Evolutionary conservation across 2,113 vertebrate species (phyloP).

Genomic region (Hystrix cristata): DNA sequence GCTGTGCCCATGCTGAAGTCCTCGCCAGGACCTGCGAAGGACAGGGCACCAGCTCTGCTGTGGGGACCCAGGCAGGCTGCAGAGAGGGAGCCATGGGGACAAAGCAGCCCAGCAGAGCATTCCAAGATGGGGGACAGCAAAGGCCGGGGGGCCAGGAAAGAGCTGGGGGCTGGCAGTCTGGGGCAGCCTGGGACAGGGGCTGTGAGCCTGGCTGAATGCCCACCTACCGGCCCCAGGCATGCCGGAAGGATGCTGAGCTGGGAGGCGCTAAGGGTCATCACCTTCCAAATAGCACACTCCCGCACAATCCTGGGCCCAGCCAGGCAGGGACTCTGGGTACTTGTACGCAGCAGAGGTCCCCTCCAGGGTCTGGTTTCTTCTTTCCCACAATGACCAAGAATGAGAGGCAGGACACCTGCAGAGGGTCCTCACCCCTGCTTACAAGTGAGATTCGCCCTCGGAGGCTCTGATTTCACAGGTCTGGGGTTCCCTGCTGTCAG

Average conservation of each 20-base stretch:
- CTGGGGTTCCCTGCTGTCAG: not conserved
- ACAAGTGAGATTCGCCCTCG: not conserved
- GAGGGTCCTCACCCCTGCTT: not conserved
- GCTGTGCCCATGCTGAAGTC: not conserved
- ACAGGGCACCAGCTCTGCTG: not conserved
- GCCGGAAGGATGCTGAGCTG: not conserved
- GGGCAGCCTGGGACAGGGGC: not conserved
- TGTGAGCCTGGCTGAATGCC: not conserved
- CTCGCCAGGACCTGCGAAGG: accelerated
- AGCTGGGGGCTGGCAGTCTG: accelerated
- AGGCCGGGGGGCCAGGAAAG: not conserved
- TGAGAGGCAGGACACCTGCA: not conserved
- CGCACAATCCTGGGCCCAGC: not conserved
- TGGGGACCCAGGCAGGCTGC: not conserved
- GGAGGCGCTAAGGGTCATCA: not conserved
- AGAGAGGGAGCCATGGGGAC: not conserved
- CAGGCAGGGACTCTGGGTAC: not conserved
- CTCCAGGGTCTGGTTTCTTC: not conserved
- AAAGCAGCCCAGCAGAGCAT: not conserved
- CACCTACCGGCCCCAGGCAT: not conserved
- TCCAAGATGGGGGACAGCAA: not conserved
- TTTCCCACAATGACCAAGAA: not conserved
- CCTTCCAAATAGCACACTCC: not conserved
- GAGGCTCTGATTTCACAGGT: not conserved
- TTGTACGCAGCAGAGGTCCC: not conserved